Evolutionary conservation across 2,888 invertebrate genomes (phyloP).

Genomic region (Allygus modestus): DNA sequence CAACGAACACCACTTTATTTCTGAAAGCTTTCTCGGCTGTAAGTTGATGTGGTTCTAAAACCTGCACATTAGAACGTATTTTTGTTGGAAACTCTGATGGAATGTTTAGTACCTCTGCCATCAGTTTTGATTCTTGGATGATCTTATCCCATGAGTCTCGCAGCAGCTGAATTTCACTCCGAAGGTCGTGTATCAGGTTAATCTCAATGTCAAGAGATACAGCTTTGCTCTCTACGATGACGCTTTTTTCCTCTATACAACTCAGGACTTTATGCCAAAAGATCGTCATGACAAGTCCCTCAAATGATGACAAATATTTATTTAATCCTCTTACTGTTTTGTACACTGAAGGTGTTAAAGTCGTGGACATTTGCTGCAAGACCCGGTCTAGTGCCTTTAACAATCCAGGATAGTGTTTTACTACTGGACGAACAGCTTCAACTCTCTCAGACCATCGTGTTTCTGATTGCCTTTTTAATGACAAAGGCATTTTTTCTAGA

Average conservation of each 20-base stretch:
- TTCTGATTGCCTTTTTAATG: slow-evolving; percentile 58
- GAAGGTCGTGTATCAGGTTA: slow-evolving; percentile 43
- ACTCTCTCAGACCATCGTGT: slow-evolving; percentile 50
- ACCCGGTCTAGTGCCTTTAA: slow-evolving; percentile 54
- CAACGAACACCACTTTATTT: slow-evolving; percentile 5
- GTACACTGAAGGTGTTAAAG: slow-evolving; percentile 4
- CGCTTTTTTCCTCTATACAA: slow-evolving; percentile 47
- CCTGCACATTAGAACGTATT: neutral
- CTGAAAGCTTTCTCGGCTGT: neutral
- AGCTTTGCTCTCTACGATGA: slow-evolving; percentile 50
- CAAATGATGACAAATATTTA: slow-evolving; percentile 60
- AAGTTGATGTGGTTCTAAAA: neutral
- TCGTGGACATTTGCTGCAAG: slow-evolving; percentile 25
- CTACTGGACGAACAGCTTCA: slow-evolving; percentile 51
- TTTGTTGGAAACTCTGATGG: neutral
- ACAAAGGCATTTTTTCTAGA: slow-evolving; percentile 52
- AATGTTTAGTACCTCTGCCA: slow-evolving; percentile 30
- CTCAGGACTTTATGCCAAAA: slow-evolving; percentile 57
- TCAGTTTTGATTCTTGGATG: slow-evolving; percentile 24
- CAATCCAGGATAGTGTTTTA: slow-evolving; percentile 53
- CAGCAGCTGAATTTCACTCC: slow-evolving; percentile 18
- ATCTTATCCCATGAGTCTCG: slow-evolving; percentile 35
- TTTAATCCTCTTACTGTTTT: slow-evolving; percentile 27
- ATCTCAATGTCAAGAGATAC: slow-evolving; percentile 50
- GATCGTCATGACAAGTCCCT: slow-evolving; percentile 43